phyloP scores from a whole-genome alignment of 2,797 vertebrate genomes.

The Cetoscarus ocellatus region DNA sequence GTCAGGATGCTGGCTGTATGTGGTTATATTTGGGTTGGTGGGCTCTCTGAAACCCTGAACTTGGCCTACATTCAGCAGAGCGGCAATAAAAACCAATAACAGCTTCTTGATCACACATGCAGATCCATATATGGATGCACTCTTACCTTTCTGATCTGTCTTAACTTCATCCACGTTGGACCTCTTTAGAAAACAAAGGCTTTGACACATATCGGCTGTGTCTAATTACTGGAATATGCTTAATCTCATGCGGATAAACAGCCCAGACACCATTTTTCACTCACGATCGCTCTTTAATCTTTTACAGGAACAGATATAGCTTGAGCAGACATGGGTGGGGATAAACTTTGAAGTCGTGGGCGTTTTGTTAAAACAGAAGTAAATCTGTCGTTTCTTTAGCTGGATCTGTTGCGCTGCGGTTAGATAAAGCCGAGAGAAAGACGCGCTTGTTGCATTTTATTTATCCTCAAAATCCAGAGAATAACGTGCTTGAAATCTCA shows the following conservation, averaged over 20 bases:
- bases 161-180: conserved; percentile 19
- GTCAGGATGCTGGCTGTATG: conserved; percentile 20
- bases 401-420: conserved; percentile 20
- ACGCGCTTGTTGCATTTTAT: conserved; percentile 7
- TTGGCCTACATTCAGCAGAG: conserved; percentile 49
- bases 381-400: conserved; percentile 19
- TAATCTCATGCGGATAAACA: conserved; percentile 38
- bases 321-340: conserved; percentile 17
- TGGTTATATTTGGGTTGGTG: conserved; percentile 4
- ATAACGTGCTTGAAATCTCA: no score
- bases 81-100: conserved; percentile 50
- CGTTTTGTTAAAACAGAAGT: conserved; percentile 23
- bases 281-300: conserved; percentile 5
- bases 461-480: not conserved
- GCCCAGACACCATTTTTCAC: conserved; percentile 23
- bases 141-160: conserved; percentile 4
- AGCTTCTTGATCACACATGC: conserved; percentile 8
- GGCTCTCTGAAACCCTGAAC: conserved; percentile 40
- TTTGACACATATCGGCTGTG: conserved; percentile 17
- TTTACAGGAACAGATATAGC: conserved; percentile 18
- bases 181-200: conserved; percentile 19
- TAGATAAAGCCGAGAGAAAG: conserved; percentile 13
- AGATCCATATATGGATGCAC: conserved; percentile 5
- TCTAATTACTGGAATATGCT: conserved; percentile 48
- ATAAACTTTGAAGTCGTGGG: conserved; percentile 21